A percentile compares a stretch with the other conserved stretches of the same genome.
phyloP scores from a whole-genome alignment of 2,797 vertebrate genomes.

The Chaenodraco wilsoni region DNA sequence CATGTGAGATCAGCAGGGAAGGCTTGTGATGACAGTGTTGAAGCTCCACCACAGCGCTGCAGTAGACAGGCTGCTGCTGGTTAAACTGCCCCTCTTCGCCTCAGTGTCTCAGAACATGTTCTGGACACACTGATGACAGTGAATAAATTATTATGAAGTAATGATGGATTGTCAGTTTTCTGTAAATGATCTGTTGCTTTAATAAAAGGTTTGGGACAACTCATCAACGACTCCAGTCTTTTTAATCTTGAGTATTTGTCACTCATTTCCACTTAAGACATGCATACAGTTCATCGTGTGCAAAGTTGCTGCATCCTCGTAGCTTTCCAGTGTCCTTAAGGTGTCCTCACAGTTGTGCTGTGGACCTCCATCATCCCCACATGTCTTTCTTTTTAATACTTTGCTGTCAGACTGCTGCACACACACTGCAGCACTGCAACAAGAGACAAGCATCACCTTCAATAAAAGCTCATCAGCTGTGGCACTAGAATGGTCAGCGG shows the following conservation, averaged over 20 bases:
- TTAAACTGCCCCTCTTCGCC: neutral
- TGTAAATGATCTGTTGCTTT: conserved; percentile 78
- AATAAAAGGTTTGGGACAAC: conserved; percentile 84
- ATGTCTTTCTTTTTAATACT: too few species aligned
- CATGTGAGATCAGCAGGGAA: conserved; percentile 26
- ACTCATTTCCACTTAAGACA: too few species aligned
- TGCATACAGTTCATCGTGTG: too few species aligned
- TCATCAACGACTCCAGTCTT: neutral
- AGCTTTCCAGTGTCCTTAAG: too few species aligned
- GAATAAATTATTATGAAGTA: conserved; percentile 79
- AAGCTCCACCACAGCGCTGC: too few species aligned
- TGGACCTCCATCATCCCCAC: too few species aligned
- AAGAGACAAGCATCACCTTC: too few species aligned
- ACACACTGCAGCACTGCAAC: too few species aligned
- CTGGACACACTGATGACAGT: conserved; percentile 52
- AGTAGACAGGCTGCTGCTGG: neutral
- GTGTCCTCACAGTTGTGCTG: too few species aligned
- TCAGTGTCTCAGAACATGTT: conserved; percentile 46
- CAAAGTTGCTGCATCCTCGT: neutral
- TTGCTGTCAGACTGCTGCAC: too few species aligned
- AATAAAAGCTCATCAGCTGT: too few species aligned
- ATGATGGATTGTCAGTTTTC: conserved; percentile 59
- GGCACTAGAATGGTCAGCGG: too few species aligned
- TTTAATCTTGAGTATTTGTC: neutral
- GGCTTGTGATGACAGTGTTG: neutral